Evolutionary conservation across 2,797 vertebrate genomes (phyloP).

Genomic region (Kryptopterus vitreolus): DNA sequence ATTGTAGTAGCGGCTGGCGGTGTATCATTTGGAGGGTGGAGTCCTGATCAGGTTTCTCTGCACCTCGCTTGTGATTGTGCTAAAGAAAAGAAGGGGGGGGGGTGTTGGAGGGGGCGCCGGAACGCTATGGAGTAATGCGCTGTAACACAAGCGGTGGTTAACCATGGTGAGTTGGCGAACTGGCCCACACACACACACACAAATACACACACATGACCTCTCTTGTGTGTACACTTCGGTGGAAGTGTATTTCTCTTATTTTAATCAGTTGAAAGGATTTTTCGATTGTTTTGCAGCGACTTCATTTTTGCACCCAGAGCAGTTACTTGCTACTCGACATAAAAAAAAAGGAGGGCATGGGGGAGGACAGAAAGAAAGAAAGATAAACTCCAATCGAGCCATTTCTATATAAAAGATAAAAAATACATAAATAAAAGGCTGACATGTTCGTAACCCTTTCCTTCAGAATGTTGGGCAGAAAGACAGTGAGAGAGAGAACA

Average conservation of each 20-base stretch:
- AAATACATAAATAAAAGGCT: no score
- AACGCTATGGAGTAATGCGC: conserved; percentile 72
- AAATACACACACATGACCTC: conserved; percentile 1
- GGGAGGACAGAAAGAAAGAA: conserved; percentile 49
- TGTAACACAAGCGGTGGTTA: conserved; percentile 79
- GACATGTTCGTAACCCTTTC: conserved; percentile 66
- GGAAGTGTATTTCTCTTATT: background rate
- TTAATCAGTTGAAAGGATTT: background rate
- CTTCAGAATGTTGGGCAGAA: conserved; percentile 52
- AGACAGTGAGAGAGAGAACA: conserved; percentile 33
- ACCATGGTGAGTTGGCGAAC: conserved; percentile 62
- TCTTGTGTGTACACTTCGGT: background rate
- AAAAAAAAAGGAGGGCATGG: conserved; percentile 32
- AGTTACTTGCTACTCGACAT: conserved; percentile 62
- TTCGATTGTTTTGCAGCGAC: conserved; percentile 31
- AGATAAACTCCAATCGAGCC: conserved; percentile 70
- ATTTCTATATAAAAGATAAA: no score
- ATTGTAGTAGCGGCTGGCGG: conserved; percentile 73
- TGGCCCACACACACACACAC: conserved; percentile 41
- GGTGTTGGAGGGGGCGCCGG: conserved; percentile 41
- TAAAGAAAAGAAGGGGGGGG: conserved; percentile 45
- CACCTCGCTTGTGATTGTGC: conserved; percentile 68
- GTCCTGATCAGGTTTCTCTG: conserved; percentile 74
- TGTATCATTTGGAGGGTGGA: conserved; percentile 79
- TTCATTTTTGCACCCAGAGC: no score